Evolutionary conservation across 2,797 vertebrate genomes (phyloP).

Genomic region (Siniperca scherzeri): DNA sequence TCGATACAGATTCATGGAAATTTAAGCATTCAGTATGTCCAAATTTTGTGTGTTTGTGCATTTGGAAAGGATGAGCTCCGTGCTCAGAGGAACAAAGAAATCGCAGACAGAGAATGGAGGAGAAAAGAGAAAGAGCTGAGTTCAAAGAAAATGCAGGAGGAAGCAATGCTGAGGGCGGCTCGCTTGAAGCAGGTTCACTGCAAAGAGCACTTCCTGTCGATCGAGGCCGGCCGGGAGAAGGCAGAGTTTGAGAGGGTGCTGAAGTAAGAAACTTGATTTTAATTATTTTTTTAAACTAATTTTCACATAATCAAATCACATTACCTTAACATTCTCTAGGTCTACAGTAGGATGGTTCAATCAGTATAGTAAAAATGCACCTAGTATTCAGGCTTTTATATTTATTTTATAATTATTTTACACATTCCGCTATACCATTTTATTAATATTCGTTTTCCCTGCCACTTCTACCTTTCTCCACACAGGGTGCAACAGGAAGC

Average conservation of each 20-base stretch:
- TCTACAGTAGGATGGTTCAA: not conserved
- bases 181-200: conserved; percentile 87
- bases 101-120: conserved; percentile 90
- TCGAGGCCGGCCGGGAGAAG: conserved; percentile 88
- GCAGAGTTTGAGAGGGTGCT: conserved; percentile 90
- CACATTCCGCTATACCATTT: not conserved
- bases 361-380: not conserved
- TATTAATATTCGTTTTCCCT: not conserved
- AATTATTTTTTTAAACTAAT: no score
- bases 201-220: conserved; percentile 86
- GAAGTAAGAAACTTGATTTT: conserved; percentile 76
- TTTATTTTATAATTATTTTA: not conserved
- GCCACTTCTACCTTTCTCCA: fast-evolving
- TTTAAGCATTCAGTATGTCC: not conserved
- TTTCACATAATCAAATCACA: not conserved
- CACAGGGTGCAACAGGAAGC: conserved; percentile 86
- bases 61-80: conserved; percentile 88
- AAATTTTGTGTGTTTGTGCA: not conserved
- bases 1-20: not conserved
- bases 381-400: no score
- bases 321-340: not conserved
- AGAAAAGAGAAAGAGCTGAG: conserved; percentile 85
- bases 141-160: conserved; percentile 73
- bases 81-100: conserved; percentile 91
- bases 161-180: conserved; percentile 79